Evolutionary conservation across 2,797 vertebrate genomes (phyloP).

Genomic region (Mallotus villosus): DNA sequence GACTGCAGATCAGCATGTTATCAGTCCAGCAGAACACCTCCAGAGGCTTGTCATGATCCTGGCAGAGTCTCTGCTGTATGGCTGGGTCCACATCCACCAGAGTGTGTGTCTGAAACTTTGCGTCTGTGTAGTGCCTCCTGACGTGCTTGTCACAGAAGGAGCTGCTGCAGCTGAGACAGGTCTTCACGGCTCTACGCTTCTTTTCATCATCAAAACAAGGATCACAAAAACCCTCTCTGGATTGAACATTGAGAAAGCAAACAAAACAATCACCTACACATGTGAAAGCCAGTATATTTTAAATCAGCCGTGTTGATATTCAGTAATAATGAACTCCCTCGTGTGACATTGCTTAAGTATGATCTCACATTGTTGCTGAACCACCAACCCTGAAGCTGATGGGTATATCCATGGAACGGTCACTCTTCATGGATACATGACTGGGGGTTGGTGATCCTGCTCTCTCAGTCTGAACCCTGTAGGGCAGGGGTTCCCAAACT

Average conservation of each 20-base stretch:
- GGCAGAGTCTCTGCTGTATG: not conserved
- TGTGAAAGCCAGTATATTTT: too few relatives aligned
- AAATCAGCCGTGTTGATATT: too few relatives aligned
- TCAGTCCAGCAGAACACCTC: constrained; percentile 39
- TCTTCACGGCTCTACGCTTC: constrained; percentile 27
- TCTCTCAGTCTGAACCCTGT: too few relatives aligned
- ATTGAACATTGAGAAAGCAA: too few relatives aligned
- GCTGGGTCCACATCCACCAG: constrained; percentile 12
- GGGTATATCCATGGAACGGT: too few relatives aligned
- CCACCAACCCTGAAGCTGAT: too few relatives aligned
- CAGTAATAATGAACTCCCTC: too few relatives aligned
- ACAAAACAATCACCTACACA: too few relatives aligned
- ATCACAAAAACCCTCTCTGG: constrained; percentile 21
- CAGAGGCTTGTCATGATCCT: constrained; percentile 9
- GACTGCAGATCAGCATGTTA: constrained; percentile 32
- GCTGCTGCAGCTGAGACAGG: constrained; percentile 28
- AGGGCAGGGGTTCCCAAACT: too few relatives aligned
- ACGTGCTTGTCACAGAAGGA: constrained; percentile 25
- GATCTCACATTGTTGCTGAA: too few relatives aligned
- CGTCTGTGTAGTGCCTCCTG: constrained; percentile 11
- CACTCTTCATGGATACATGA: too few relatives aligned
- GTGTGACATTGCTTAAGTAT: not conserved
- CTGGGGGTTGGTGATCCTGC: too few relatives aligned
- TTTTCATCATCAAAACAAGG: not conserved
- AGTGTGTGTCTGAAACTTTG: constrained; percentile 12